Percentiles rank a stretch among this genome's conserved stretches.
Conservation (phyloP, 1,140 invertebrate genomes). For the Anoplophora glabripennis region DNA sequence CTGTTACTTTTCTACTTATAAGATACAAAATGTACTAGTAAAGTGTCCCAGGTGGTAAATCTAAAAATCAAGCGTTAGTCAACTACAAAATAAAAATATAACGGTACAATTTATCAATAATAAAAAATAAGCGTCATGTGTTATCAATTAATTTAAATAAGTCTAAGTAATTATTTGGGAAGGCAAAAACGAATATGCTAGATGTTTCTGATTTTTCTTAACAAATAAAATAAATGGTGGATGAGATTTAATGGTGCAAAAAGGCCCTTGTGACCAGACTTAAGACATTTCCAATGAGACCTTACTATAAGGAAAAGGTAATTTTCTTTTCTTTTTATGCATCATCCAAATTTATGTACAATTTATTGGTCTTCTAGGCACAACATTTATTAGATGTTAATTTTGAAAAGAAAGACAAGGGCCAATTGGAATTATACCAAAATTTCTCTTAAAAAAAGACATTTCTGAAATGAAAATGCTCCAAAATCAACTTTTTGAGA, state of each 20-base stretch:
- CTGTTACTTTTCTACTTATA: not conserved
- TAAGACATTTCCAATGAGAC: conserved; percentile 52
- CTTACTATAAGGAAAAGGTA: conserved; percentile 52
- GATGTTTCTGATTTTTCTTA: too few species aligned
- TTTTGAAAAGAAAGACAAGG: not conserved
- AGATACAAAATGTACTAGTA: conserved; percentile 25
- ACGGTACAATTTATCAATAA: not conserved
- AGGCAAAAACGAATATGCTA: conserved; percentile 7
- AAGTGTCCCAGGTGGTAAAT: conserved; percentile 14
- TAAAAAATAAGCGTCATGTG: conserved; percentile 1
- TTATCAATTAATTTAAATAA: conserved; percentile 8
- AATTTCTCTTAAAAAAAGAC: conserved; percentile 9
- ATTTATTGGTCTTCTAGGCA: conserved; percentile 39
- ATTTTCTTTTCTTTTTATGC: conserved; percentile 10
- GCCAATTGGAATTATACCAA: not conserved
- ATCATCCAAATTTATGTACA: conserved; percentile 23
- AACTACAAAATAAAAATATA: conserved; percentile 20
- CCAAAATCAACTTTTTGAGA: too few species aligned
- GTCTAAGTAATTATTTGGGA: conserved; percentile 7
- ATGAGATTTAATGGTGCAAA: not conserved
- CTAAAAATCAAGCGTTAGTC: conserved; percentile 18
- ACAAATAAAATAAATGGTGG: too few species aligned
- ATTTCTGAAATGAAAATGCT: not conserved
- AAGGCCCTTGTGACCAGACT: not conserved
- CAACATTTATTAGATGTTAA: not conserved